phyloP scores from a whole-genome alignment of 2,888 invertebrate species.

The Drosophila nigritarsus region DNA sequence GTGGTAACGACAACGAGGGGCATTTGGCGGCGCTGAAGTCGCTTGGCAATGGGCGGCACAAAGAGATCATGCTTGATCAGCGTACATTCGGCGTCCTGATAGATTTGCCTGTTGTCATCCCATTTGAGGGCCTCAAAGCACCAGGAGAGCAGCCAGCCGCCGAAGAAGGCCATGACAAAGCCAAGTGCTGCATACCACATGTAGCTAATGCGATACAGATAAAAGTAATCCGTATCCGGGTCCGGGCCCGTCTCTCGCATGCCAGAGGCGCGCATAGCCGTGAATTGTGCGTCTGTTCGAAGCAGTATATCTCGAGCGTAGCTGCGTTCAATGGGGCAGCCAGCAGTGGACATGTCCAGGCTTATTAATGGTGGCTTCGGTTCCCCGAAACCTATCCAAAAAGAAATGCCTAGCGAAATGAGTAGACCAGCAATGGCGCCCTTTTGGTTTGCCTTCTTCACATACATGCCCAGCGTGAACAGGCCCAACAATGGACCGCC shows the following conservation, averaged over 20 bases:
- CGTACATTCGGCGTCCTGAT: constrained; percentile 76
- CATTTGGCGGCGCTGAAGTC: constrained; percentile 83
- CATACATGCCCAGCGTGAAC: constrained; percentile 94
- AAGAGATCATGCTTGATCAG: constrained; percentile 87
- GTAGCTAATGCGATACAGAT: constrained; percentile 87
- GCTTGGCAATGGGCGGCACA: constrained; percentile 86
- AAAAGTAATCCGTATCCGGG: constrained; percentile 71
- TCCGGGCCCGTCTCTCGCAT: constrained; percentile 30
- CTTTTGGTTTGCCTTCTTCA: constrained; percentile 89
- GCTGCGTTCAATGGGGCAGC: constrained; percentile 85
- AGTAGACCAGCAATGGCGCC: constrained; percentile 90
- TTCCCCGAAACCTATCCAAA: constrained; percentile 94
- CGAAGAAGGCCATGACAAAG: constrained; percentile 85
- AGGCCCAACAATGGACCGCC: constrained; percentile 95
- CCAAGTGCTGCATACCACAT: constrained; percentile 89
- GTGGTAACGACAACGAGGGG: constrained; percentile 79
- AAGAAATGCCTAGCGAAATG: constrained; percentile 88
- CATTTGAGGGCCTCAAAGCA: constrained; percentile 82
- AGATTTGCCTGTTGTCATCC: constrained; percentile 79
- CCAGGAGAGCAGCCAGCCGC: constrained; percentile 86
- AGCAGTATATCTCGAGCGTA: constrained; percentile 57
- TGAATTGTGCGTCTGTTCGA: neutral
- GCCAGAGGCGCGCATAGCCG: neutral
- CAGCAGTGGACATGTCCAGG: constrained; percentile 87
- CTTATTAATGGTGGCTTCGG: constrained; percentile 88